phyloP scores from a whole-genome alignment of 2,113 vertebrate genomes.

The Thomomys bottae region DNA sequence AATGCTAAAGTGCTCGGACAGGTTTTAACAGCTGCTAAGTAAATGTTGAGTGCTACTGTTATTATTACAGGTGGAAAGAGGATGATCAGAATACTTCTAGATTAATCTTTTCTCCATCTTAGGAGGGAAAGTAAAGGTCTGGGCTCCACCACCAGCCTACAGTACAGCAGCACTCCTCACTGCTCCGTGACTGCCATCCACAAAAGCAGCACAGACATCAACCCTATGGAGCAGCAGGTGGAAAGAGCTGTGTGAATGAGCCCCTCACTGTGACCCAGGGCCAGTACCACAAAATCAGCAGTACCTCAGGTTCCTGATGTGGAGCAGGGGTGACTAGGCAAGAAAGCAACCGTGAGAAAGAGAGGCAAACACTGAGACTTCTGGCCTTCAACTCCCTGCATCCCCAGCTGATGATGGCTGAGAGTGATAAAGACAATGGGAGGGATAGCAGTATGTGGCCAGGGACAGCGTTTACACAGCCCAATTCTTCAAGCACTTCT shows the following conservation, averaged over 20 bases:
- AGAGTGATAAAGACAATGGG: background rate
- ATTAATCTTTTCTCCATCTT: background rate
- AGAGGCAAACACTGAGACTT: background rate
- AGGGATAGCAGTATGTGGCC: background rate
- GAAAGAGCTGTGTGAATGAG: background rate
- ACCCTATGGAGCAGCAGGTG: rapidly evolving
- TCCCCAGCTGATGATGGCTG: background rate
- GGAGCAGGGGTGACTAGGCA: background rate
- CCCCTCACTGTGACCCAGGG: background rate
- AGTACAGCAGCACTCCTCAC: too few relatives aligned
- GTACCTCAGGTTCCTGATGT: background rate
- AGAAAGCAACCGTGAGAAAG: rapidly evolving
- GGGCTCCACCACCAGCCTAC: background rate
- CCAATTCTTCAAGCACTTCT: background rate
- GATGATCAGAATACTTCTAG: background rate
- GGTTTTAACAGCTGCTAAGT: background rate
- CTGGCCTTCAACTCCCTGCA: background rate
- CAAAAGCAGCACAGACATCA: background rate
- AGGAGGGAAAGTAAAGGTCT: background rate
- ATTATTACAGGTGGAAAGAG: background rate
- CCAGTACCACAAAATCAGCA: too few relatives aligned
- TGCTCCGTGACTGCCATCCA: background rate
- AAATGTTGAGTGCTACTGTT: background rate
- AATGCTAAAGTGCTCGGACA: background rate
- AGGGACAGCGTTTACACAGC: background rate